Evolutionary conservation across 2,888 invertebrate genomes (phyloP).

Genomic region (Drosophila phalerata): DNA sequence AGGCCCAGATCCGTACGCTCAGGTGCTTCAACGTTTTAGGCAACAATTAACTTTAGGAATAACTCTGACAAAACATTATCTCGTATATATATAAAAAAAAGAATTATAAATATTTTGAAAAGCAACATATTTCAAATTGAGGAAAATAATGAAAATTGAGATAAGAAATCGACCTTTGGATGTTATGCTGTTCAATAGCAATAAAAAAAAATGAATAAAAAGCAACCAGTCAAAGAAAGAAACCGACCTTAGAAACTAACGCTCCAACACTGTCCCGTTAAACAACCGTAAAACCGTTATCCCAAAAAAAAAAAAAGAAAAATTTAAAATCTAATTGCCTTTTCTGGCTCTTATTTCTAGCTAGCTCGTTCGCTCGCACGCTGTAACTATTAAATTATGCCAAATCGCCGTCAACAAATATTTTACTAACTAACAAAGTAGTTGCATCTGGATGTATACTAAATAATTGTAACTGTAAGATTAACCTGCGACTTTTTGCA

Average conservation of each 20-base stretch:
- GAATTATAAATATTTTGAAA: slow-evolving; percentile 16
- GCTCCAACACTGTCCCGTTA: slow-evolving; percentile 25
- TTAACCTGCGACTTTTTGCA: slow-evolving; percentile 15
- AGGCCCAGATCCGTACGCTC: slow-evolving; percentile 70
- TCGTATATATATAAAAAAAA: slow-evolving; percentile 14
- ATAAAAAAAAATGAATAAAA: slow-evolving; percentile 17
- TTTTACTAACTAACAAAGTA: neutral
- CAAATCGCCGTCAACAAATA: neutral
- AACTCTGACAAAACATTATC: slow-evolving; percentile 25
- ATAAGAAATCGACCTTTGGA: slow-evolving; percentile 84
- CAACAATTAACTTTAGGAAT: slow-evolving; percentile 22
- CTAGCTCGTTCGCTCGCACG: slow-evolving; percentile 50
- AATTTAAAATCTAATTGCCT: slow-evolving; percentile 23
- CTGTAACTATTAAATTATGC: slow-evolving; percentile 10
- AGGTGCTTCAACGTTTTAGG: slow-evolving; percentile 22
- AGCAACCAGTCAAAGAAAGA: slow-evolving; percentile 21
- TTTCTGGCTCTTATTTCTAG: slow-evolving; percentile 42
- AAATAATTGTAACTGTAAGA: slow-evolving; percentile 31
- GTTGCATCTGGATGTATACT: slow-evolving; percentile 9
- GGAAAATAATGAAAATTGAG: slow-evolving; percentile 29
- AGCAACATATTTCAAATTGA: slow-evolving; percentile 36
- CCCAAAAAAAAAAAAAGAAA: slow-evolving; percentile 25
- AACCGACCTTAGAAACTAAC: slow-evolving; percentile 44
- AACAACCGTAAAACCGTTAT: slow-evolving; percentile 34
- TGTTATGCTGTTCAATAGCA: slow-evolving; percentile 84